Evolutionary conservation across 2,888 invertebrate species (phyloP).

Genomic region (Nomada lathburiana): DNA sequence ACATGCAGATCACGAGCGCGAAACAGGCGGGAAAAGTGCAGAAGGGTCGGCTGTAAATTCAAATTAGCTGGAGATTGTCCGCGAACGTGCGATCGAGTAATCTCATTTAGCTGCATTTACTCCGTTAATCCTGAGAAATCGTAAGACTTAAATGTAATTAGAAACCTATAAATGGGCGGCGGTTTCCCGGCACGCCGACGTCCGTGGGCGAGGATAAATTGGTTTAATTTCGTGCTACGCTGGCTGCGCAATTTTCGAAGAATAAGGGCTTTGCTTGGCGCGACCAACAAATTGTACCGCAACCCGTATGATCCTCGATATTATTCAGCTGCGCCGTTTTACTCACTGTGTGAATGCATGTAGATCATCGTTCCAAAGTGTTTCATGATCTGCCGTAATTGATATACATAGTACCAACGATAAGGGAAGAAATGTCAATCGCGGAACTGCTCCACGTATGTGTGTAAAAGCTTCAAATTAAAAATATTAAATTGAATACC

Average conservation of each 20-base stretch:
- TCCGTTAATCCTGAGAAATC: conserved; percentile 69
- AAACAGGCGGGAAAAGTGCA: conserved; percentile 51
- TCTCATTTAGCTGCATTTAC: conserved; percentile 60
- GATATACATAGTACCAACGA: too few species aligned
- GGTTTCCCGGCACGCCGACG: conserved; percentile 49
- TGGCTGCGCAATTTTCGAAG: conserved; percentile 32
- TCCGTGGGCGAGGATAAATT: conserved; percentile 56
- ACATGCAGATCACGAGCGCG: conserved; percentile 38
- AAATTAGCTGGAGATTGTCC: conserved; percentile 66
- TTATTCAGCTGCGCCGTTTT: conserved; percentile 13
- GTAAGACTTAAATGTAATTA: conserved; percentile 70
- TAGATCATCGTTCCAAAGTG: not conserved
- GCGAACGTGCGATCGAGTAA: conserved; percentile 64
- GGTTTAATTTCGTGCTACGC: conserved; percentile 63
- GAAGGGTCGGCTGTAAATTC: conserved; percentile 61
- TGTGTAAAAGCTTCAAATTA: too few species aligned
- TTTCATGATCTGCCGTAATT: not conserved
- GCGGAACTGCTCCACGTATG: too few species aligned
- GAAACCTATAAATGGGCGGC: conserved; percentile 69
- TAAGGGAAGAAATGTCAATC: too few species aligned
- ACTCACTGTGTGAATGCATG: not conserved
- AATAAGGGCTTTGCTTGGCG: conserved; percentile 29
- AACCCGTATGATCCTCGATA: conserved; percentile 1
- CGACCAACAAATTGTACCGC: conserved; percentile 8
- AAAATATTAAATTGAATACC: too few species aligned